A percentile compares a stretch with the other conserved stretches of the same genome.
Conservation (phyloP, 2,113 vertebrate genomes). For the Hypanus sabinus region DNA sequence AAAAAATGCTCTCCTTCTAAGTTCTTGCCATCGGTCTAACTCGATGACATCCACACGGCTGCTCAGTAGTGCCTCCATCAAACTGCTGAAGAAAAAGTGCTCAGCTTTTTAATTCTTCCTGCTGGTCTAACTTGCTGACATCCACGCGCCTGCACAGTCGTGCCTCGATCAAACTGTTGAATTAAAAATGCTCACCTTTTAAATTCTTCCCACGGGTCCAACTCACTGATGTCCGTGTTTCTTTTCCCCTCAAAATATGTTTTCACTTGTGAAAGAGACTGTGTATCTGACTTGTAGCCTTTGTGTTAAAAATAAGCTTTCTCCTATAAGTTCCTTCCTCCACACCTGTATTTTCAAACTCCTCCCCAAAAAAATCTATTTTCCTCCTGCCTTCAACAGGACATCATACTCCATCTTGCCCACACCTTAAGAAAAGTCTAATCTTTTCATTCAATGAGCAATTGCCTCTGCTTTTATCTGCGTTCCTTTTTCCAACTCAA, state of each 20-base stretch:
- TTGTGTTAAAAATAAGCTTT: background rate
- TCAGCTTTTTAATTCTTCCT: too few relatives aligned
- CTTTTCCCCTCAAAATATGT: background rate
- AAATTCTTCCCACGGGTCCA: too few relatives aligned
- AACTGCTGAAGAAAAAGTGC: too few relatives aligned
- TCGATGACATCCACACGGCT: too few relatives aligned
- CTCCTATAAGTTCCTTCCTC: background rate
- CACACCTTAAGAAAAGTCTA: background rate
- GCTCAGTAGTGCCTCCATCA: too few relatives aligned
- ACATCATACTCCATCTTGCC: background rate
- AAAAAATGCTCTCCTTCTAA: too few relatives aligned
- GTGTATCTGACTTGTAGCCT: background rate
- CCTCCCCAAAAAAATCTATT: background rate
- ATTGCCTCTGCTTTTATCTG: background rate
- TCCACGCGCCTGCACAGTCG: too few relatives aligned
- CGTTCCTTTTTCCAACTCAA: background rate
- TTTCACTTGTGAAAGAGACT: background rate
- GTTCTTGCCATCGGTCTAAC: too few relatives aligned
- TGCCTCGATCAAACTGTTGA: too few relatives aligned
- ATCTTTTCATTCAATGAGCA: background rate
- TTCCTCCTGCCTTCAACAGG: background rate
- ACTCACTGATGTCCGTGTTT: too few relatives aligned
- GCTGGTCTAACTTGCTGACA: too few relatives aligned
- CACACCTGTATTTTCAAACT: background rate
- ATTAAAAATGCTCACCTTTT: too few relatives aligned